Conservation (phyloP, 2,797 vertebrate species). For the Epinephelus awoara region DNA sequence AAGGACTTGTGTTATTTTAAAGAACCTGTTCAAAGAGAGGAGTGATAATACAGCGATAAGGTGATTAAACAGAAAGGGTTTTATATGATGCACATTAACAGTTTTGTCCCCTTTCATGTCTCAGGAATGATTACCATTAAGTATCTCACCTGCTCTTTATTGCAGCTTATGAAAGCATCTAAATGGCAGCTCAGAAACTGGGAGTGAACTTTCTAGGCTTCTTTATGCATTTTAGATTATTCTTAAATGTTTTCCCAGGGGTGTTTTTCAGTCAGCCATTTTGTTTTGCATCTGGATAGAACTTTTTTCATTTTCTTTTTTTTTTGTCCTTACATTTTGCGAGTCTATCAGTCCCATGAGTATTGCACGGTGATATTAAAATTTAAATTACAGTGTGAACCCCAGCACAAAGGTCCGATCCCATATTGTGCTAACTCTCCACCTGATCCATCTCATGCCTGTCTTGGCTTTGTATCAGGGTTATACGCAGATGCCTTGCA, state of each 20-base stretch:
- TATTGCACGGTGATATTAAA: slow-evolving; percentile 47
- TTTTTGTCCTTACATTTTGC: slow-evolving; percentile 23
- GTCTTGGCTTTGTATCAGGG: slow-evolving; percentile 57
- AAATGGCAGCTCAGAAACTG: slow-evolving; percentile 60
- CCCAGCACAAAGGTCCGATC: slow-evolving; percentile 52
- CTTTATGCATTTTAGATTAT: slow-evolving; percentile 60
- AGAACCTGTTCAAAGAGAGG: slow-evolving; percentile 78
- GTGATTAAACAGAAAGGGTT: slow-evolving; percentile 77
- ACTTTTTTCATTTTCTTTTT: slow-evolving; percentile 51
- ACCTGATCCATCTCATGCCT: slow-evolving; percentile 56
- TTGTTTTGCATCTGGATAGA: slow-evolving; percentile 43
- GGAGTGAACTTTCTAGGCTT: slow-evolving; percentile 66
- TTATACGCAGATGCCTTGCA: slow-evolving; percentile 64
- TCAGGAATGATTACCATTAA: slow-evolving; percentile 76
- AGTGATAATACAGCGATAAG: slow-evolving; percentile 76
- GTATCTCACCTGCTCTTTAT: slow-evolving; percentile 69
- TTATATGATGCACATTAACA: slow-evolving; percentile 81
- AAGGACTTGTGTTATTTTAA: slow-evolving; percentile 81
- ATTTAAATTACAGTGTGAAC: slow-evolving; percentile 60
- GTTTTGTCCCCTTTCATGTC: slow-evolving; percentile 77
- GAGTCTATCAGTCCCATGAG: slow-evolving; percentile 20
- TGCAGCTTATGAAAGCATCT: slow-evolving; percentile 72
- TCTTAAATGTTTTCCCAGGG: slow-evolving; percentile 50
- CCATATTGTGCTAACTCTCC: slow-evolving; percentile 63
- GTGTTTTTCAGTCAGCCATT: slow-evolving; percentile 38